phyloP scores from a whole-genome alignment of 30 jellyfish, hydroid and myxozoan genomes.

The Hydra vulgaris region DNA sequence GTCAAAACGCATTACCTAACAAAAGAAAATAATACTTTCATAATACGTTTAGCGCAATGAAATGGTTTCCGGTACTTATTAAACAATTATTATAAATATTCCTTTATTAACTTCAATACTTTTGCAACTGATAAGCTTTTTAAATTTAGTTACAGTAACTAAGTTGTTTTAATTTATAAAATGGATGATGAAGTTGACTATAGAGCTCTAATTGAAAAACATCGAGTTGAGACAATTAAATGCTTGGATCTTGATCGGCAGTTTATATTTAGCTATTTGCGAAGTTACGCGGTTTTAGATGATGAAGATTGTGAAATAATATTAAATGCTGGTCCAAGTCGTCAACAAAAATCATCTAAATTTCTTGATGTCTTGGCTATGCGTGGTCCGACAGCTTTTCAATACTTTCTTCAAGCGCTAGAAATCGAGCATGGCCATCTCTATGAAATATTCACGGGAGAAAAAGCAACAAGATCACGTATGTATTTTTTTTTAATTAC shows the following conservation, averaged over 20 bases:
- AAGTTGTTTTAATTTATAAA: too few species aligned
- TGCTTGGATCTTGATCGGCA: constrained; percentile 71
- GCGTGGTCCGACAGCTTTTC: constrained; percentile 58
- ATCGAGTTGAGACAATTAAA: constrained; percentile 53
- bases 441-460: constrained; percentile 56
- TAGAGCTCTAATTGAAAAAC: constrained; percentile 27
- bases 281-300: constrained; percentile 64
- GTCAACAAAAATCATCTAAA: constrained; percentile 68
- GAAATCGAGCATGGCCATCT: constrained; percentile 57
- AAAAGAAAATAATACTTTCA: too few species aligned
- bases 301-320: constrained; percentile 83
- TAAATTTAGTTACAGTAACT: too few species aligned
- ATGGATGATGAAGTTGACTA: not conserved
- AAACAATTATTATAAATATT: too few species aligned
- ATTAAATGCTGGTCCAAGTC: constrained; percentile 56
- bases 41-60: too few species aligned
- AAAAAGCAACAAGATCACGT: constrained; percentile 22
- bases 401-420: constrained; percentile 55
- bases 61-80: too few species aligned
- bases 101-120: too few species aligned
- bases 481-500: too few species aligned
- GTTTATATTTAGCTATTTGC: constrained; percentile 42
- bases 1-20: too few species aligned
- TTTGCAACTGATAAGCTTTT: too few species aligned
- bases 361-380: constrained; percentile 65